Percentiles rank a stretch among this genome's conserved stretches.
Conservation (phyloP, 2,113 vertebrate species). For the Ctenomys sociabilis region DNA sequence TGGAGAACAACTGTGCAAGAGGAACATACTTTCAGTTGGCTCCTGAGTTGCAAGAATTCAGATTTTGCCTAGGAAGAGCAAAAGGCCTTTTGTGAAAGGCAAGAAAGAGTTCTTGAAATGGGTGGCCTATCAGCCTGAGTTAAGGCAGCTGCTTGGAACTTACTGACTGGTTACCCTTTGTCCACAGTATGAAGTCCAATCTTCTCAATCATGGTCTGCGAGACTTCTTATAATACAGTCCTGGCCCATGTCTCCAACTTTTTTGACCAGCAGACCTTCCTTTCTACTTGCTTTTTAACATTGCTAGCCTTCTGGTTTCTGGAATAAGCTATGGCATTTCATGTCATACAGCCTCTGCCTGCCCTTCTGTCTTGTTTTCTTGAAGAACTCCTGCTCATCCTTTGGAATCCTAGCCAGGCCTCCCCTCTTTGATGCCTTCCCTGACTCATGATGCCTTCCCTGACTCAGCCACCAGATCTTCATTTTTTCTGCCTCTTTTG, state of each 20-base stretch:
- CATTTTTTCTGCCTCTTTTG: background rate
- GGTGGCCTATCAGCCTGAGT: conserved; percentile 23
- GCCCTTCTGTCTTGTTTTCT: background rate
- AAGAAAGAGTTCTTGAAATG: conserved; percentile 44
- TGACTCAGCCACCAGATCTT: background rate
- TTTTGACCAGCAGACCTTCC: background rate
- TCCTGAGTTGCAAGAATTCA: conserved; percentile 14
- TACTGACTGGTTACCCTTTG: background rate
- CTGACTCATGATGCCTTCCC: background rate
- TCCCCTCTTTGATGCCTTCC: background rate
- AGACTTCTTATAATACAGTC: background rate
- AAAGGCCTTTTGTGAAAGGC: conserved; percentile 32
- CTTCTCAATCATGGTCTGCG: background rate
- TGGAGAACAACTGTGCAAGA: background rate
- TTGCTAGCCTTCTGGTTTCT: background rate
- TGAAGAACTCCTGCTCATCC: conserved; percentile 12
- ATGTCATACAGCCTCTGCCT: background rate
- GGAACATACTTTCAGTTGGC: background rate
- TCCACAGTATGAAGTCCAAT: conserved; percentile 24
- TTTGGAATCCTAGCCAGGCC: background rate
- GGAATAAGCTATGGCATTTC: background rate
- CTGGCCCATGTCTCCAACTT: background rate
- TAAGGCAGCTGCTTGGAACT: conserved; percentile 73
- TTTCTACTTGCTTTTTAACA: conserved; percentile 18
- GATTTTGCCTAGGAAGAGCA: background rate